Percentiles rank a stretch among this genome's conserved stretches.
Evolutionary conservation across 2,888 invertebrate species (phyloP).

Genomic region (Pandemis cinnamomeana): DNA sequence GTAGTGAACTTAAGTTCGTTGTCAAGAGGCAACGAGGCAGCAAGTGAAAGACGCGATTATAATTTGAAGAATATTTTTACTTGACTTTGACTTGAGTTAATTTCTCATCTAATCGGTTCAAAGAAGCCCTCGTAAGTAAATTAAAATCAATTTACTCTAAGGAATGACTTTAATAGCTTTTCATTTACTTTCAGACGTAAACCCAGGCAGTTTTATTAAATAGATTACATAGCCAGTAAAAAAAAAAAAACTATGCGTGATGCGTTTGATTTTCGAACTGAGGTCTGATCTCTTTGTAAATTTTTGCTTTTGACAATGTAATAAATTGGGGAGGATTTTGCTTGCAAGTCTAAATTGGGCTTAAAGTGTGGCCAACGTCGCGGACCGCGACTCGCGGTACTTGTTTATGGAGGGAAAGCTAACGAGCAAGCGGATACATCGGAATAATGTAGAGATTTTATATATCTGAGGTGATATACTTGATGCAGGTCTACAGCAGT

Average conservation of each 20-base stretch:
- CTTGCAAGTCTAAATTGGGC: too few relatives aligned
- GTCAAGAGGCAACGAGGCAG: not conserved
- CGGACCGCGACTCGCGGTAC: too few relatives aligned
- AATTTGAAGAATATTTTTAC: not conserved
- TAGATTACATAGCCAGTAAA: not conserved
- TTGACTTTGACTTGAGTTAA: conserved; percentile 4
- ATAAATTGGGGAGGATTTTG: too few relatives aligned
- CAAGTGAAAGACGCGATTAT: not conserved
- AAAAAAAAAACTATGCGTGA: not conserved
- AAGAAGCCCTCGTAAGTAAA: conserved; percentile 4
- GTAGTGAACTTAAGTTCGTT: not conserved
- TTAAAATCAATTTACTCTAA: not conserved
- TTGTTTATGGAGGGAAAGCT: too few relatives aligned
- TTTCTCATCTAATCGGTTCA: conserved; percentile 4
- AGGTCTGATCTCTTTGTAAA: too few relatives aligned
- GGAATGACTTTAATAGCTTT: not conserved
- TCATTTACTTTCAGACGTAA: not conserved
- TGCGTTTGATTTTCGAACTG: not conserved
- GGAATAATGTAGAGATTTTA: too few relatives aligned
- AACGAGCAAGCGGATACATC: too few relatives aligned
- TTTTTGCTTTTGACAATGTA: too few relatives aligned
- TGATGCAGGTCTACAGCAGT: too few relatives aligned
- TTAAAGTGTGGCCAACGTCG: too few relatives aligned
- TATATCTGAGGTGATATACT: too few relatives aligned
- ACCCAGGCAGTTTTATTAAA: not conserved